Conservation (phyloP, 2,113 vertebrate genomes). For the Chitala chitala region DNA sequence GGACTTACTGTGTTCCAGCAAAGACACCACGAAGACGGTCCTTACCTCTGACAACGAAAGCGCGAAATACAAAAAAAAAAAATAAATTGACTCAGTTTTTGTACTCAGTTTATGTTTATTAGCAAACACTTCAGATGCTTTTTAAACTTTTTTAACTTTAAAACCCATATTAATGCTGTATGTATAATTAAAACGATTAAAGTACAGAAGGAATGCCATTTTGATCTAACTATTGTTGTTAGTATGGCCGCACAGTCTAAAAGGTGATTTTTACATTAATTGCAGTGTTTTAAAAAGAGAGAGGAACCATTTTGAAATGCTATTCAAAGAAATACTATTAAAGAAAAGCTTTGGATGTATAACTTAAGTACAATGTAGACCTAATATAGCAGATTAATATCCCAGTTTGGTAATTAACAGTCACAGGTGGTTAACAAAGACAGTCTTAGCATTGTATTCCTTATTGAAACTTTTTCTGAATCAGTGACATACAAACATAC, state of each 20-base stretch:
- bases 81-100: no score
- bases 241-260: neutral
- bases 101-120: no score
- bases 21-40: neutral
- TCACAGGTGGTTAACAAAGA: neutral
- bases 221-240: neutral
- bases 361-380: neutral
- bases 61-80: neutral
- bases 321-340: neutral
- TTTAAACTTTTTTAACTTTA: no score
- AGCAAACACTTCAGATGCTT: no score
- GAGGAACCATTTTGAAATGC: neutral
- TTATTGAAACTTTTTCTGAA: neutral
- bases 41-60: slow-evolving; percentile 6
- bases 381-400: no score
- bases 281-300: neutral
- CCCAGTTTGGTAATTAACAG: neutral
- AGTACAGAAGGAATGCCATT: neutral
- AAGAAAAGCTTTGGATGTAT: neutral
- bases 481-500: neutral
- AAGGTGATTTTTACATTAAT: neutral
- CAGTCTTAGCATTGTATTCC: neutral
- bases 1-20: neutral
- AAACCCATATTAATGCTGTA: no score
- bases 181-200: no score